A percentile compares a stretch with the other conserved stretches of the same genome.
These are phyloP conservation scores for Elgaria multicarinata DNA, from an alignment of 2,113 vertebrate species.

Conservation along the genomic window DNA sequence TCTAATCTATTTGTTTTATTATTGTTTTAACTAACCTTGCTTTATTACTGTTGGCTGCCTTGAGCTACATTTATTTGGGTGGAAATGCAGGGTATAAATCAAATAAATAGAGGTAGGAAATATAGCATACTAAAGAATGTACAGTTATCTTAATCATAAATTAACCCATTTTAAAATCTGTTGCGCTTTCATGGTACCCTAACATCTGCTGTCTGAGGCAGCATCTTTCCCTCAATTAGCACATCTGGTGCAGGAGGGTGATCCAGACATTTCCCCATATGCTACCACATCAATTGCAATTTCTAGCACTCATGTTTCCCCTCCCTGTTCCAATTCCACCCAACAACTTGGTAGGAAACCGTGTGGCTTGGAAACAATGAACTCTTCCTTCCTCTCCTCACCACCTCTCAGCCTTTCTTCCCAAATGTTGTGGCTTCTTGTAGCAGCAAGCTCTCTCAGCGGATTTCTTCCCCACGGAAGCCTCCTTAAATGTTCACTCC, in stretches of 20 bases:
- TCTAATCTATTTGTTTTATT: no score
- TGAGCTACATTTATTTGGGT: no score
- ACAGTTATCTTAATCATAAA: not conserved
- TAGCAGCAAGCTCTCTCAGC: not conserved
- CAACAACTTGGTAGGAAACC: not conserved
- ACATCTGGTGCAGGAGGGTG: not conserved
- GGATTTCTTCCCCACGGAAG: not conserved
- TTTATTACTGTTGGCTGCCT: no score
- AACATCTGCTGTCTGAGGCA: not conserved
- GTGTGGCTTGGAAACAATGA: not conserved
- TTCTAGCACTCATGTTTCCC: not conserved
- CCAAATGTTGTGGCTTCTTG: not conserved
- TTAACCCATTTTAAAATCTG: not conserved
- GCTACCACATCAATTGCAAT: not conserved
- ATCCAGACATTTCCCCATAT: not conserved
- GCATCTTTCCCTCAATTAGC: not conserved
- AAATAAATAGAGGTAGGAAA: not conserved
- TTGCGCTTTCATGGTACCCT: not conserved
- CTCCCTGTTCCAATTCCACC: not conserved
- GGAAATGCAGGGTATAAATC: no score
- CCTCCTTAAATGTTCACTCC: not conserved
- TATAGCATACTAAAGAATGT: not conserved
- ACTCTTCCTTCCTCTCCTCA: not conserved
- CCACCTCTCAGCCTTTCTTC: not conserved
- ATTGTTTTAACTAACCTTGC: no score